A percentile compares a stretch with the other conserved stretches of the same genome.
phyloP scores from a whole-genome alignment of 2,888 invertebrate genomes.

The Melinaea menophilus region DNA sequence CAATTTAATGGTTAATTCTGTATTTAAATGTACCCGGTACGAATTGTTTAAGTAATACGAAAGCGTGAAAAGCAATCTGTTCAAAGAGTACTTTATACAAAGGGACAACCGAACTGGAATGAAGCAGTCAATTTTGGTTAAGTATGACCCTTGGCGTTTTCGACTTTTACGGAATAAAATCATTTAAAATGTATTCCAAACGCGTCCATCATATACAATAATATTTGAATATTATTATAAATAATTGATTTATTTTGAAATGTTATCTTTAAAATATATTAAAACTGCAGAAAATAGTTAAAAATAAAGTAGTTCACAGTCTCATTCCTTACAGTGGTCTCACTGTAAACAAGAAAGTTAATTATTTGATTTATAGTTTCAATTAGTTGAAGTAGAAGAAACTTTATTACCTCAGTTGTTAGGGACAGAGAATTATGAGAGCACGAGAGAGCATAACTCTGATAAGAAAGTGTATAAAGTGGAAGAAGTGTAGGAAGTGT shows the following conservation, averaged over 20 bases:
- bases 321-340: not conserved
- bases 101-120: slow-evolving; percentile 31
- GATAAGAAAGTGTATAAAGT: not conserved
- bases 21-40: not conserved
- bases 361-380: slow-evolving; percentile 26
- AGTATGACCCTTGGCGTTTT: slow-evolving; percentile 24
- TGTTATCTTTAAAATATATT: not conserved
- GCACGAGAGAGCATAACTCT: not conserved
- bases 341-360: slow-evolving; percentile 9
- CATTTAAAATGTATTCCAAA: slow-evolving; percentile 14
- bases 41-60: slow-evolving; percentile 11
- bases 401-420: slow-evolving; percentile 6
- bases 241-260: too few species aligned
- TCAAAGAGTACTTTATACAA: slow-evolving; percentile 34
- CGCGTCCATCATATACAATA: not conserved
- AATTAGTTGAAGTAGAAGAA: slow-evolving; percentile 17
- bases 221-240: too few species aligned
- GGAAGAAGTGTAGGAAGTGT: not conserved
- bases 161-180: slow-evolving; percentile 17
- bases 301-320: slow-evolving; percentile 10
- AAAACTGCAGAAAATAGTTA: not conserved
- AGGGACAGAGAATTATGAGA: not conserved
- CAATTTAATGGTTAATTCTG: too few species aligned
- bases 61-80: slow-evolving; percentile 28
- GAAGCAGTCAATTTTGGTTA: slow-evolving; percentile 30